Conservation (phyloP, 2,888 invertebrate species). For the Pecten maximus region DNA sequence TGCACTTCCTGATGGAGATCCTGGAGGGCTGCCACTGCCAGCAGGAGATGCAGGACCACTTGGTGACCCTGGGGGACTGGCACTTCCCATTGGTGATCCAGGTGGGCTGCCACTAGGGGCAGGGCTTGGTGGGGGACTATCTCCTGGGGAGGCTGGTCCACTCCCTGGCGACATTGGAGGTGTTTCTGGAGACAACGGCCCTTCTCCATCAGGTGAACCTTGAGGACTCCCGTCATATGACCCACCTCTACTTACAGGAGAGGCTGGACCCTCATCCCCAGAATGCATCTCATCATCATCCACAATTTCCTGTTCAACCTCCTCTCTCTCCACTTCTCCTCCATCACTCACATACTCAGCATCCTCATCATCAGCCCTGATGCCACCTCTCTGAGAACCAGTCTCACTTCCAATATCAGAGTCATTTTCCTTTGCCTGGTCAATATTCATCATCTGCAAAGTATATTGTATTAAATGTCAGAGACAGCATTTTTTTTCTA, state of each 20-base stretch:
- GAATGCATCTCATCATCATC: constrained; percentile 58
- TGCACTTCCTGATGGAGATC: constrained; percentile 46
- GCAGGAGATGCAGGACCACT: constrained; percentile 39
- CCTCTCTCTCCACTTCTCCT: constrained; percentile 62
- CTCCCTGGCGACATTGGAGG: constrained; percentile 40
- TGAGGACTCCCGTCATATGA: constrained; percentile 52
- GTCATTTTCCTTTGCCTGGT: constrained; percentile 40
- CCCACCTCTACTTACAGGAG: constrained; percentile 51
- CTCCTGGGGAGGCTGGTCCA: constrained; percentile 56
- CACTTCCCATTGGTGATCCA: constrained; percentile 47
- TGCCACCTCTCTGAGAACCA: constrained; percentile 45
- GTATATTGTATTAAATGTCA: neutral
- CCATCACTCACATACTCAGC: constrained; percentile 65
- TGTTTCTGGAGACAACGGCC: constrained; percentile 49
- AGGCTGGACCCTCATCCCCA: constrained; percentile 44
- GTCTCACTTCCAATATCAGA: constrained; percentile 46
- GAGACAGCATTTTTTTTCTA: neutral
- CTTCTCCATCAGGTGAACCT: constrained; percentile 48
- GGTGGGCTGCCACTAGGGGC: constrained; percentile 52
- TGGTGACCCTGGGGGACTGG: constrained; percentile 42
- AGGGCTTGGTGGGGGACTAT: constrained; percentile 45
- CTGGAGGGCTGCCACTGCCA: constrained; percentile 50
- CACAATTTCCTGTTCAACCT: constrained; percentile 58
- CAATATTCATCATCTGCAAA: constrained; percentile 43
- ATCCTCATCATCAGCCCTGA: constrained; percentile 48